Evolutionary conservation across 2,113 vertebrate genomes (phyloP), one percentile per base, ranked within the genome.

Genomic region (Emydura subglobosa): DNA sequence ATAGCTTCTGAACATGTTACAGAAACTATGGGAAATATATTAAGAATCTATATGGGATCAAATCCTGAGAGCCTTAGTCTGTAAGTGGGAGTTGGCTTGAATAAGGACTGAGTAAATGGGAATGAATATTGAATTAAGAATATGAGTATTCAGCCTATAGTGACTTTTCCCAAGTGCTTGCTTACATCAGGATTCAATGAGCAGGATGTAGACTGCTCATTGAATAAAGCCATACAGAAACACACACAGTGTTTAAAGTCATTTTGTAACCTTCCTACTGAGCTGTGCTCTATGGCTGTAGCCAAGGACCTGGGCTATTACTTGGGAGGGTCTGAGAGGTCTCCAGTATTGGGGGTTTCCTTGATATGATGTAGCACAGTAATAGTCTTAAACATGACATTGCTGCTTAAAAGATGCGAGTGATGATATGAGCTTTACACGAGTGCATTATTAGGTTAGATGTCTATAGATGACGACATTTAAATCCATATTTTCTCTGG

Each of bases 401-500:
- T 57, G 59, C 3, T 1, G 1, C 29, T 88, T 59, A 89, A 83
- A 90, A 83, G 85, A 85, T 92, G 24, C 25, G 88, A 89, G 57
- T 65, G 44, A 65, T 34, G 53, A 34, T 31, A 85, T 86, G 34
- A 89, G 10, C 47, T 83, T 81, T 82, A 54, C 7, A 14, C 49
- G 86, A 94, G 83, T 25, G 2, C 12, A 6, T 19, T 92, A 14
- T 92, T 95, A 76, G 34, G 95, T 94, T 92, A 88, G 14, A 42
- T 88, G 78, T 27, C 61, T 94, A 55, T 0, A 1, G 61, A 29
- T 42, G 44, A 54, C 91, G 87, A 13, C 39, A 90, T 92, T 94
- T 89, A 94, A 89, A 82, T 88, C 55, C n/a, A 59, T 24, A 22
- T 93, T 97, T 97, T 93, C 6, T 1, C 90, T 91, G 49, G 79